phyloP scores from a whole-genome alignment of 2,113 vertebrate species.

The Platysternon megacephalum region DNA sequence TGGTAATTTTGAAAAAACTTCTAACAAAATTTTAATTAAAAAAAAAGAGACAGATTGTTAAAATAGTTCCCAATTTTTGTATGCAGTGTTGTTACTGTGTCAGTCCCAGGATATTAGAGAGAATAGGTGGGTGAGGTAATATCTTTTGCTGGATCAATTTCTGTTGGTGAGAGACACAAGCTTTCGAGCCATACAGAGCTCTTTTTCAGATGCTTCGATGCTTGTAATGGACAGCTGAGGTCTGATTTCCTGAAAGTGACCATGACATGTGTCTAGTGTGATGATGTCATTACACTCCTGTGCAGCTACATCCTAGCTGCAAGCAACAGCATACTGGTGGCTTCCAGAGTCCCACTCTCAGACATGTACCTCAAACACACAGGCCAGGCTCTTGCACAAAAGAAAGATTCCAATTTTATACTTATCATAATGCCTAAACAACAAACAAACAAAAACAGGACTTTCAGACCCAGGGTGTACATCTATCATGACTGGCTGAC shows the following conservation, averaged over 20 bases:
- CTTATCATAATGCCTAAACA: slow-evolving; percentile 79
- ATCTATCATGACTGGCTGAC: accelerated
- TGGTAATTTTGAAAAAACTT: background rate
- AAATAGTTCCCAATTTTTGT: background rate
- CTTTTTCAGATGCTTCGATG: background rate
- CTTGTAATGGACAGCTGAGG: slow-evolving; percentile 76
- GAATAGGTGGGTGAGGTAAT: background rate
- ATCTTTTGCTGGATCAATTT: background rate
- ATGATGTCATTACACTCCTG: slow-evolving; percentile 75
- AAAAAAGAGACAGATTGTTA: background rate
- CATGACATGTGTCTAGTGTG: slow-evolving; percentile 82
- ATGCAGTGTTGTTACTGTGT: background rate
- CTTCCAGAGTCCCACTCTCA: slow-evolving; percentile 83
- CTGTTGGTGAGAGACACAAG: too few relatives aligned
- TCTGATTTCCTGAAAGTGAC: slow-evolving; percentile 72
- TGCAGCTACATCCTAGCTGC: slow-evolving; percentile 76
- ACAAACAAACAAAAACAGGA: background rate
- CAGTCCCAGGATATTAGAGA: background rate
- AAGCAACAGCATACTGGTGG: slow-evolving; percentile 71
- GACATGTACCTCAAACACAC: slow-evolving; percentile 79
- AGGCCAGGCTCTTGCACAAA: slow-evolving; percentile 72
- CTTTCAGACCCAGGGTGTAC: background rate
- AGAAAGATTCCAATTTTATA: slow-evolving; percentile 82
- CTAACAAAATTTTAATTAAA: background rate
- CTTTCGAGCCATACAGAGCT: too few relatives aligned